Evolutionary conservation across 2,797 vertebrate genomes (phyloP), one percentile per base, ranked within the genome.

Genomic region (Esox masquinongy): DNA sequence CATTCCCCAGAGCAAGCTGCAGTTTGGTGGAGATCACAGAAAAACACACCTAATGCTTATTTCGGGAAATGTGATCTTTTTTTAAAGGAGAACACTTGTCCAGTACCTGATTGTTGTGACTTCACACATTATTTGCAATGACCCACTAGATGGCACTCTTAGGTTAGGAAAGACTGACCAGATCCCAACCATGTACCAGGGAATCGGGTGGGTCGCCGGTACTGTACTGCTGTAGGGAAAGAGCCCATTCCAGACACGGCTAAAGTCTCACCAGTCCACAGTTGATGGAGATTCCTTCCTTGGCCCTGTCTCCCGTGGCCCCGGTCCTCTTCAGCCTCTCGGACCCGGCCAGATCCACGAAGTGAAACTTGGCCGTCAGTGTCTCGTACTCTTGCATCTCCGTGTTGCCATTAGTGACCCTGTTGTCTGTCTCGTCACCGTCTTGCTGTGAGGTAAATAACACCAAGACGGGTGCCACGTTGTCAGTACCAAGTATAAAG

Each of bases 241-340:
- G 19, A n/a, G 17, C 8, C 51, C 51, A n/a, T 53, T 53, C n/a
- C 16, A 56, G 51, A 15, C 68, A 47, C 64, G 61, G 14, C 6
- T 1, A 26, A 68, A 31, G 14, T 14, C 93, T 96, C 94, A 98
- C 96, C 90, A 98, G 94, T 72, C 97, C 97, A 90, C 97, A 98
- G 92, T 98, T 98, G 92, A 99, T 99, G 74, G 97, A 98, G 92
- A 99, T 98, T 84, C 96, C 97, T 92, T 99, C 97, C 88, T 95
- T 97, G 63, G 97, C 96, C 71, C 97, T 89, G 70, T 98, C 97
- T 51, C 97, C 97, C 0, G 97, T 98, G 59, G 97, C 97, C 76
- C 97, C 97, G 0, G 97, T 98, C 80, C 97, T 94, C 88, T 98
- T 98, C 86, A 98, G 87, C 77, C 97, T 92, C 90, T 98, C 97